Percentiles rank a stretch among this genome's conserved stretches.
Conservation (phyloP, 2,113 vertebrate species). For the Melanostigma gelatinosum region DNA sequence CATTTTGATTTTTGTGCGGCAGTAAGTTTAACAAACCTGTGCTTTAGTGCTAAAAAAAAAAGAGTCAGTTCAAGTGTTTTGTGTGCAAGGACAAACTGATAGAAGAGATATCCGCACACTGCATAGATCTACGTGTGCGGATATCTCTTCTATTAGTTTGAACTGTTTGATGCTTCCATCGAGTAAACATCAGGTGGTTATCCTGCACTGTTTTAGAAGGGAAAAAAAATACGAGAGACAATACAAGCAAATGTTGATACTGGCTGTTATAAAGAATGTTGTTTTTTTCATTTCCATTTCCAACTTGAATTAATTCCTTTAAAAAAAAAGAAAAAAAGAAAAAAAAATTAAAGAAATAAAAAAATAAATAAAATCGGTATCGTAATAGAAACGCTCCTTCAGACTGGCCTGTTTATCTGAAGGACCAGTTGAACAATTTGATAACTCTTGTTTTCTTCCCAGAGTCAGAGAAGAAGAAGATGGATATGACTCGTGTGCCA, state of each 20-base stretch:
- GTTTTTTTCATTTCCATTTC: background rate
- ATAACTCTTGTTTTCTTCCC: background rate
- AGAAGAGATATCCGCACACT: background rate
- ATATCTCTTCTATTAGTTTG: background rate
- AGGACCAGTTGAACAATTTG: background rate
- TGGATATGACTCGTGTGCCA: background rate
- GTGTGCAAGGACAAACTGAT: background rate
- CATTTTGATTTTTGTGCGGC: background rate
- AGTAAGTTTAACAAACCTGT: background rate
- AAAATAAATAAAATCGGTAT: background rate
- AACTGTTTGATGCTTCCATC: background rate
- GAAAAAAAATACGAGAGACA: background rate
- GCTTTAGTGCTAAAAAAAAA: background rate
- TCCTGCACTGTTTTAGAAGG: background rate
- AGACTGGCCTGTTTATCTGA: background rate
- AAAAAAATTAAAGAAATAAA: background rate
- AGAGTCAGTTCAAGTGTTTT: conserved; percentile 3
- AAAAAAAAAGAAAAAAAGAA: background rate
- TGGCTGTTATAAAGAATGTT: background rate
- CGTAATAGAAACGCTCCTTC: background rate
- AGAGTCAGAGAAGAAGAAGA: background rate
- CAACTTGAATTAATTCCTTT: background rate
- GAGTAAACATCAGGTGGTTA: background rate
- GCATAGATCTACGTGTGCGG: background rate
- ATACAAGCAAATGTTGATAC: background rate